Percentiles rank a stretch among this genome's conserved stretches.
phyloP scores from a whole-genome alignment of 2,113 vertebrate species.

The Lipophrys pholis region DNA sequence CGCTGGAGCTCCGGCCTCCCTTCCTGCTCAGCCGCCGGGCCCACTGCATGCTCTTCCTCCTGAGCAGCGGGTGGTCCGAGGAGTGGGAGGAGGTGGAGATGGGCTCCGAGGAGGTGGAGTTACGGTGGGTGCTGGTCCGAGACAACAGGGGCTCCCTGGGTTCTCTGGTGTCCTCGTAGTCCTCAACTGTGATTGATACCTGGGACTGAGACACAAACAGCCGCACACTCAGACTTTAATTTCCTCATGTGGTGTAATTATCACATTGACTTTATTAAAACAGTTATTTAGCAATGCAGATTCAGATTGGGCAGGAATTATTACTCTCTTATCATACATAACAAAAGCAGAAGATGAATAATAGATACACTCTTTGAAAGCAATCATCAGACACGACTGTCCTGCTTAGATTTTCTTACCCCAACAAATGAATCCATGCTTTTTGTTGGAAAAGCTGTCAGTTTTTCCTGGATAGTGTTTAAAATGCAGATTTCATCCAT shows the following conservation, averaged over 20 bases:
- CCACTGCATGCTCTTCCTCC: slow-evolving; percentile 89
- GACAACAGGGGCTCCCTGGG: slow-evolving; percentile 83
- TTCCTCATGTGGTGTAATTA: not conserved
- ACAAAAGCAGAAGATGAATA: slow-evolving; percentile 10
- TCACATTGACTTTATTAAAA: slow-evolving; percentile 13
- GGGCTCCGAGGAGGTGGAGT: slow-evolving; percentile 85
- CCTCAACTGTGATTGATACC: slow-evolving; percentile 87
- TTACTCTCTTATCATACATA: not conserved
- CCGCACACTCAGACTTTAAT: slow-evolving; percentile 11
- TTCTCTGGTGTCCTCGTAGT: slow-evolving; percentile 87
- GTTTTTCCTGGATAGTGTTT: not conserved
- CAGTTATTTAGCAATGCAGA: not conserved
- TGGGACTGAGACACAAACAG: slow-evolving; percentile 78
- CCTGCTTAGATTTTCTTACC: not conserved
- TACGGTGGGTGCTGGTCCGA: slow-evolving; percentile 79
- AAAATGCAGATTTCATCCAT: not conserved
- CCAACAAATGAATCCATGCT: not conserved
- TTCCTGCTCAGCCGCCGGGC: slow-evolving; percentile 85
- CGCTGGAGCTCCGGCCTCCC: slow-evolving; percentile 77
- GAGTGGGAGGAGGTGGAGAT: slow-evolving; percentile 81
- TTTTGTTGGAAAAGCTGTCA: not conserved
- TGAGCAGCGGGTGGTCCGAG: slow-evolving; percentile 85
- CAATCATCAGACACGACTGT: not conserved
- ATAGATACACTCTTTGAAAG: not conserved
- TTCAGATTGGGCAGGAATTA: slow-evolving; percentile 12